These are phyloP conservation scores for Drosophila subobscura DNA, from an alignment of 1,140 invertebrate genomes.

Conservation along the genomic window DNA sequence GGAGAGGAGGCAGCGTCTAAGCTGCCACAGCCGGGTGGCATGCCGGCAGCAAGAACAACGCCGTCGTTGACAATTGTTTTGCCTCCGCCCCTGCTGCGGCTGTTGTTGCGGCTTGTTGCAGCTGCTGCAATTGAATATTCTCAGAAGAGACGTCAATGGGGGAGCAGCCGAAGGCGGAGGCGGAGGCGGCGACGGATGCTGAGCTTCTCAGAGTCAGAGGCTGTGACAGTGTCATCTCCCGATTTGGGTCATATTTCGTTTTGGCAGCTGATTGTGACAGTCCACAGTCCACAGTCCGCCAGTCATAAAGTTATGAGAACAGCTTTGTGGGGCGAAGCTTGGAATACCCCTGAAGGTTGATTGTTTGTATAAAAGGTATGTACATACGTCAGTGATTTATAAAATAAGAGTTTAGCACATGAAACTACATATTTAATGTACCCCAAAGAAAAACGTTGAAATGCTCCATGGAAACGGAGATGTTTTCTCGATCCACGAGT, in stretches of 20 bases:
- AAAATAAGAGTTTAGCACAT: too few species aligned
- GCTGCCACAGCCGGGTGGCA: constrained; percentile 18
- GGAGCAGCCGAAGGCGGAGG: not conserved
- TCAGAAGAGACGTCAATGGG: constrained; percentile 24
- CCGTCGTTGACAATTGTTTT: constrained; percentile 39
- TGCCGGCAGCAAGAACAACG: constrained; percentile 8
- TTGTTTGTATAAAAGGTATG: too few species aligned
- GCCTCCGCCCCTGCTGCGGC: constrained; percentile 14
- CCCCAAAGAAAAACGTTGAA: too few species aligned
- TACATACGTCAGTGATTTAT: too few species aligned
- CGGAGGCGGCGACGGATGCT: constrained; percentile 2
- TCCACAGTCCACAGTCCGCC: not conserved
- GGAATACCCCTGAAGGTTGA: too few species aligned
- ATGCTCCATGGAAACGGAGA: too few species aligned
- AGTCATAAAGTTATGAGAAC: too few species aligned
- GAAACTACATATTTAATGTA: too few species aligned
- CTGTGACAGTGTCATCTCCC: not conserved
- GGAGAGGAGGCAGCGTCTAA: not conserved
- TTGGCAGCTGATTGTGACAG: constrained; percentile 47
- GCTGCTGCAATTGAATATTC: constrained; percentile 45
- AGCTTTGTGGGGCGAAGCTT: too few species aligned
- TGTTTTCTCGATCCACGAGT: too few species aligned
- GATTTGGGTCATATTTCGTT: constrained; percentile 52
- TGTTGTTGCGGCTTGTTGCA: constrained; percentile 6
- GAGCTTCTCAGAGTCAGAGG: too few species aligned